Evolutionary conservation across 23 tunicate genomes (phyloP).

Genomic region (Oikopleura dioica): DNA sequence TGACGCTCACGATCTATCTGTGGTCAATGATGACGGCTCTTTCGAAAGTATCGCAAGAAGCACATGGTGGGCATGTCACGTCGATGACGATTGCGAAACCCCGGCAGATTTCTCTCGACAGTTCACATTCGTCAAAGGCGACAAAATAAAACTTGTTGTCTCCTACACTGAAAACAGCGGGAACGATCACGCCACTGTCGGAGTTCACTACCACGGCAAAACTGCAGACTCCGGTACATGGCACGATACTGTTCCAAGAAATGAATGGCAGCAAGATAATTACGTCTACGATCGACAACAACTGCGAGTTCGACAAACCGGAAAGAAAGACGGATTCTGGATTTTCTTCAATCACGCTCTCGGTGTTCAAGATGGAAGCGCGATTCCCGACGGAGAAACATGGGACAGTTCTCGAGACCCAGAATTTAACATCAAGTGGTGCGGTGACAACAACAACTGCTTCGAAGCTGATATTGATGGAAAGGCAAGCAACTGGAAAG

Average conservation of each 20-base stretch:
- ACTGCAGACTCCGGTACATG: not conserved
- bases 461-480: not conserved
- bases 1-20: not conserved
- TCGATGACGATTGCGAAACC: too few species aligned
- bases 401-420: not conserved
- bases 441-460: constrained; percentile 6
- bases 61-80: too few species aligned
- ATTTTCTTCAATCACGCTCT: not conserved
- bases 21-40: not conserved
- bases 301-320: not conserved
- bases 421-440: not conserved
- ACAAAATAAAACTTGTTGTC: too few species aligned
- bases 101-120: too few species aligned
- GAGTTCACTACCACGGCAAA: not conserved
- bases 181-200: not conserved
- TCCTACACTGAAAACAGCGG: too few species aligned
- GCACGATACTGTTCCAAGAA: not conserved
- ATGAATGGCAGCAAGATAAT: not conserved
- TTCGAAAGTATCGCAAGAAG: too few species aligned
- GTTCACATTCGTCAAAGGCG: too few species aligned
- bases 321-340: not conserved
- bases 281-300: not conserved
- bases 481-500: not conserved
- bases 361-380: not conserved
- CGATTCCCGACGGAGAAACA: not conserved